phyloP scores from a whole-genome alignment of 2,888 invertebrate species.

The Blera fallax region DNA sequence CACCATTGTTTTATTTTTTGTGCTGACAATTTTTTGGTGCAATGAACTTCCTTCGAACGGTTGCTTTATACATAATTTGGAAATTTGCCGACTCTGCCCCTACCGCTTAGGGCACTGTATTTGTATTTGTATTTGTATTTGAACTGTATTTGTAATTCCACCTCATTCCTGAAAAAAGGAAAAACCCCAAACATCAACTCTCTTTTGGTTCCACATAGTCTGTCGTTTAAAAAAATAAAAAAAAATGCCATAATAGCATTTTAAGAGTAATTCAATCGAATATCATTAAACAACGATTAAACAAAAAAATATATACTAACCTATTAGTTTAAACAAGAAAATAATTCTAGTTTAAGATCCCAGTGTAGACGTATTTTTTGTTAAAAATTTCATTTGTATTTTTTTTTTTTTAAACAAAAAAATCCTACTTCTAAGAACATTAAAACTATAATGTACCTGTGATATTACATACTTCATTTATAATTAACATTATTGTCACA shows the following conservation, averaged over 20 bases:
- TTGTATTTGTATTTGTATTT: no score
- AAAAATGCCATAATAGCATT: slow-evolving; percentile 31
- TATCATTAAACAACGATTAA: slow-evolving; percentile 70
- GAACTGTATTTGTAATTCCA: no score
- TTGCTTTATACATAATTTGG: no score
- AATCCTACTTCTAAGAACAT: slow-evolving; percentile 74
- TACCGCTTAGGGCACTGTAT: no score
- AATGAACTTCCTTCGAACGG: no score
- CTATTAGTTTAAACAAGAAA: slow-evolving; percentile 54
- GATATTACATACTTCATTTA: slow-evolving; percentile 79
- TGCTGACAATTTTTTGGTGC: no score
- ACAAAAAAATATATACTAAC: slow-evolving; percentile 29
- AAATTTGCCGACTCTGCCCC: no score
- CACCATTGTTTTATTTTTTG: no score
- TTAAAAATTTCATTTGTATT: slow-evolving; percentile 37
- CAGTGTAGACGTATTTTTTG: slow-evolving; percentile 70
- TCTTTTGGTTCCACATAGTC: background rate
- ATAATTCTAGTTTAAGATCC: slow-evolving; percentile 70
- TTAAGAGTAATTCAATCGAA: slow-evolving; percentile 40
- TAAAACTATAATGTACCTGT: slow-evolving; percentile 81
- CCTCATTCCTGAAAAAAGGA: no score
- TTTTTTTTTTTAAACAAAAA: slow-evolving; percentile 19
- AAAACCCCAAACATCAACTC: no score
- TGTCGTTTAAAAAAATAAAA: background rate
- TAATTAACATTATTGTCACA: slow-evolving; percentile 61